These are phyloP conservation scores for Parauchenoglanis punctatus DNA, from an alignment of 2,797 vertebrate species.

Conservation along the genomic window DNA sequence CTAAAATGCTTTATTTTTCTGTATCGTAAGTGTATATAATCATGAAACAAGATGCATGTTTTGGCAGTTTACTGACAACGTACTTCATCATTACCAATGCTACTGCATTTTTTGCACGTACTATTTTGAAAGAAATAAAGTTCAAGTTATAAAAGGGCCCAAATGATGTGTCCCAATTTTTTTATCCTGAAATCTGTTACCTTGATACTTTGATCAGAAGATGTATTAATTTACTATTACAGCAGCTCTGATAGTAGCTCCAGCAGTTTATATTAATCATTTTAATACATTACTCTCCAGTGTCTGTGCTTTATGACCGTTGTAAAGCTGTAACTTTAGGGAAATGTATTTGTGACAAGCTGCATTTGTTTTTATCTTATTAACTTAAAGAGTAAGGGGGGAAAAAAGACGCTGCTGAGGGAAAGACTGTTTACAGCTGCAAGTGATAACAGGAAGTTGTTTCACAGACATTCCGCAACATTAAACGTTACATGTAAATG, in stretches of 20 bases:
- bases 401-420: not conserved
- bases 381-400: not conserved
- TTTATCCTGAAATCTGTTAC: not conserved
- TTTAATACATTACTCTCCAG: not conserved
- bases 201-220: not conserved
- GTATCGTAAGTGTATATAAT: not conserved
- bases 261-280: not conserved
- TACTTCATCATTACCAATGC: not conserved
- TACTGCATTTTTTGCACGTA: constrained; percentile 19
- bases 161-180: not conserved
- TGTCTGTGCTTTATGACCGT: not conserved
- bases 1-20: constrained; percentile 31
- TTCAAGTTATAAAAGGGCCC: not conserved
- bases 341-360: not conserved
- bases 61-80: not conserved
- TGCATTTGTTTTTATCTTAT: not conserved
- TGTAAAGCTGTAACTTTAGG: not conserved
- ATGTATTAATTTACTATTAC: not conserved
- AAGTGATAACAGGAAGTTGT: not conserved
- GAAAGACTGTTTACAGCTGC: not conserved
- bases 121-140: constrained; percentile 15
- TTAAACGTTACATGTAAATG: not conserved
- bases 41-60: constrained; percentile 23
- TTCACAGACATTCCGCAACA: not conserved
- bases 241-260: not conserved